These are phyloP conservation scores for Ashinkailepas kermadecensis DNA, from an alignment of 2,888 invertebrate species.

Conservation along the genomic window DNA sequence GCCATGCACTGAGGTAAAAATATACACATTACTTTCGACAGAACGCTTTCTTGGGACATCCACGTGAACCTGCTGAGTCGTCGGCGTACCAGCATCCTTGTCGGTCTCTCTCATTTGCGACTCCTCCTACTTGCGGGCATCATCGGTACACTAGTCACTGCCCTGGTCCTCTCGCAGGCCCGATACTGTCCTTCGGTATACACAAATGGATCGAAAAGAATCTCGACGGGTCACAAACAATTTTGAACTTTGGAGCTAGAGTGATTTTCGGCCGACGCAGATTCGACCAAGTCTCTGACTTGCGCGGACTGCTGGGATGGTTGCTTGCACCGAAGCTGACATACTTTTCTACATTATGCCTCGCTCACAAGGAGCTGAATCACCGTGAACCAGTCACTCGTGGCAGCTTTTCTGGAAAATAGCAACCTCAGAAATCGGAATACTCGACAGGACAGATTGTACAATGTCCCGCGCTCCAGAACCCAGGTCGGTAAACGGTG, in stretches of 20 bases:
- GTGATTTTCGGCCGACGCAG: not conserved
- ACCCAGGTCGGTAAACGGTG: too few species aligned
- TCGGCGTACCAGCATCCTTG: not conserved
- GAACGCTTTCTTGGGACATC: not conserved
- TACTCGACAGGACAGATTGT: not conserved
- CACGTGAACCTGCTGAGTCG: not conserved
- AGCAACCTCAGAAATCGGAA: not conserved
- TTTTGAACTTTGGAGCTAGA: not conserved
- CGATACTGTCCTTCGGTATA: not conserved
- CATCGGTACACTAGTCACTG: not conserved
- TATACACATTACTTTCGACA: not conserved
- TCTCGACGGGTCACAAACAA: not conserved
- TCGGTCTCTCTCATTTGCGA: not conserved
- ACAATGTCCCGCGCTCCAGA: too few species aligned
- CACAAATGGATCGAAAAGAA: not conserved
- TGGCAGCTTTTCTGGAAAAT: not conserved
- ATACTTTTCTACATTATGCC: not conserved
- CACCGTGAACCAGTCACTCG: not conserved
- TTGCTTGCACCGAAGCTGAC: not conserved
- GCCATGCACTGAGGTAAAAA: not conserved
- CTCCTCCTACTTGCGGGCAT: not conserved
- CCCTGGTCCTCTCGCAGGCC: not conserved
- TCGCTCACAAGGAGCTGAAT: not conserved
- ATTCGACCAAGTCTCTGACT: not conserved
- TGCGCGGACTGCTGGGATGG: not conserved